Conservation (phyloP, 2,888 invertebrate genomes). For the Meteorus cinctellus region DNA sequence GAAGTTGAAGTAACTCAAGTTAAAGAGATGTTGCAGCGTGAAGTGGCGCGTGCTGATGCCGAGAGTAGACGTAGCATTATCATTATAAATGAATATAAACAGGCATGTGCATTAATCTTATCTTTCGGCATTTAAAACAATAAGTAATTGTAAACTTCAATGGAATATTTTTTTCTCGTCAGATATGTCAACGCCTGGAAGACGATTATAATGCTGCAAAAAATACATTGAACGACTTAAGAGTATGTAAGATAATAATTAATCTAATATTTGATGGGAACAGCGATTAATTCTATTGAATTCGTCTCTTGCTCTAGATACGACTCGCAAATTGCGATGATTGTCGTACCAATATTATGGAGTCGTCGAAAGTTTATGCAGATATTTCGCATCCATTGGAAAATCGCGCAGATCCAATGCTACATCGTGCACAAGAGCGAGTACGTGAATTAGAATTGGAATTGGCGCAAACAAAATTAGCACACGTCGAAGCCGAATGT, state of each 20-base stretch:
- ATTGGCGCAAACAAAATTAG: constrained; percentile 96
- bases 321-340: constrained; percentile 77
- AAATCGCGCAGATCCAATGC: constrained; percentile 66
- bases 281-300: not conserved
- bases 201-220: constrained; percentile 82
- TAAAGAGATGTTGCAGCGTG: constrained; percentile 84
- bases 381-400: constrained; percentile 65
- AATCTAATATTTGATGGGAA: constrained; percentile 13
- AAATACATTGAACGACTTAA: constrained; percentile 78
- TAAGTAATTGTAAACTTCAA: not conserved
- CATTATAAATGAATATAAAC: constrained; percentile 94
- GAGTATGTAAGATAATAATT: constrained; percentile 74
- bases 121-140: constrained; percentile 8
- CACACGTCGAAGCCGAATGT: constrained; percentile 97
- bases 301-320: constrained; percentile 68
- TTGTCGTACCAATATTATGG: constrained; percentile 68
- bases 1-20: constrained; percentile 81
- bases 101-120: constrained; percentile 72
- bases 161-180: constrained; percentile 36
- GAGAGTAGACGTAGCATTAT: constrained; percentile 84
- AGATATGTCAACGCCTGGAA: constrained; percentile 91
- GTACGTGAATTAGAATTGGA: constrained; percentile 95
- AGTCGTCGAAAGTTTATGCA: constrained; percentile 58
- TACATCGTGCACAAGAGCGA: constrained; percentile 77
- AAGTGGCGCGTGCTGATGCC: constrained; percentile 83